Conservation (phyloP, 2,113 vertebrate genomes). For the Eptesicus fuscus region DNA sequence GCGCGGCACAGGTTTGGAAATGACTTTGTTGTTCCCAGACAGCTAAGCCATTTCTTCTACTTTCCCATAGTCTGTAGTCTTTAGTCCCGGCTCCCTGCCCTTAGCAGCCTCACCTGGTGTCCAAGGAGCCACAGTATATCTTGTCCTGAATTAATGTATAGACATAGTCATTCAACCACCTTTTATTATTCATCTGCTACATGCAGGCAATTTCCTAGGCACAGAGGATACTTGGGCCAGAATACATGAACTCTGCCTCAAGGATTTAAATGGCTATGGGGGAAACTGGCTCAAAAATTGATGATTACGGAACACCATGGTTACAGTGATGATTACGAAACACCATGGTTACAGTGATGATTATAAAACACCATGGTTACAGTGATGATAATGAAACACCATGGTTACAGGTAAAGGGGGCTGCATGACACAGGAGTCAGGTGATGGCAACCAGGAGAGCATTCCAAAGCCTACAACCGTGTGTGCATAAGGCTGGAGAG, state of each 20-base stretch:
- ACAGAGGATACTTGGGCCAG: background rate
- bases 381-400: background rate
- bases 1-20: background rate
- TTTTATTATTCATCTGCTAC: background rate
- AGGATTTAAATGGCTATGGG: background rate
- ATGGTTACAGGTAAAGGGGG: rapidly evolving
- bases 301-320: background rate
- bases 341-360: background rate
- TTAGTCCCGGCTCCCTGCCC: background rate
- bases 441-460: background rate
- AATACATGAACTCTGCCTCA: background rate
- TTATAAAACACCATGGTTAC: background rate
- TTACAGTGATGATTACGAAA: background rate
- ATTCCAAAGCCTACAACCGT: background rate
- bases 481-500: background rate
- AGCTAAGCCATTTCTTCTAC: background rate
- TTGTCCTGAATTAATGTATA: background rate
- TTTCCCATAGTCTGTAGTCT: background rate
- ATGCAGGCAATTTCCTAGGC: background rate
- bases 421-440: background rate
- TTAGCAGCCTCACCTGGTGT: background rate
- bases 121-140: background rate
- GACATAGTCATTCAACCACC: background rate
- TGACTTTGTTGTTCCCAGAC: background rate
- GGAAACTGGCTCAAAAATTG: background rate